Evolutionary conservation across 2,113 vertebrate species (phyloP).

Genomic region (Spea bombifrons): DNA sequence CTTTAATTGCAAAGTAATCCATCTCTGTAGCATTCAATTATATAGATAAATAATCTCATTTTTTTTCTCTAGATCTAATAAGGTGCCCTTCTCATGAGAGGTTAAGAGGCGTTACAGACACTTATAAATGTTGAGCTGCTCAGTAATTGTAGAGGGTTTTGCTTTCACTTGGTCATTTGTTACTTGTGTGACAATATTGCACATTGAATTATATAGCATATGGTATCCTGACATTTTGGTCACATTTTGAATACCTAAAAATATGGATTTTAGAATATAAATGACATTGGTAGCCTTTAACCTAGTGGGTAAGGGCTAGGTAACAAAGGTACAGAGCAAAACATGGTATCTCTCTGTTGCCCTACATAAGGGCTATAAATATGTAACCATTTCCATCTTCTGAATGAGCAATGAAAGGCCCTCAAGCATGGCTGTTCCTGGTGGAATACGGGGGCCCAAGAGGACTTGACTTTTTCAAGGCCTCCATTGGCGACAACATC

Average conservation of each 20-base stretch:
- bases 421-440: too few relatives aligned
- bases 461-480: too few relatives aligned
- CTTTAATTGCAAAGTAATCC: constrained; percentile 67
- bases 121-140: constrained; percentile 30
- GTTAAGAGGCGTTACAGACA: constrained; percentile 44
- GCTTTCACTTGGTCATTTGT: constrained; percentile 44
- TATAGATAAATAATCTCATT: constrained; percentile 65
- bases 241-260: background rate
- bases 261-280: background rate
- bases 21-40: constrained; percentile 68
- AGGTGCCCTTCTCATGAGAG: constrained; percentile 52
- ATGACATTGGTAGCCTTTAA: background rate
- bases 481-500: too few relatives aligned
- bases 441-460: too few relatives aligned
- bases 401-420: too few relatives aligned
- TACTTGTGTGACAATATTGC: constrained; percentile 11
- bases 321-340: too few relatives aligned
- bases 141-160: constrained; percentile 22
- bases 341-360: too few relatives aligned
- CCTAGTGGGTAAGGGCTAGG: background rate
- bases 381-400: too few relatives aligned
- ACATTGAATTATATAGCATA: background rate
- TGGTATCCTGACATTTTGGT: constrained; percentile 6
- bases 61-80: constrained; percentile 61
- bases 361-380: too few relatives aligned